Evolutionary conservation across 1,140 invertebrate species (phyloP).

Genomic region (Drosophila simulans): DNA sequence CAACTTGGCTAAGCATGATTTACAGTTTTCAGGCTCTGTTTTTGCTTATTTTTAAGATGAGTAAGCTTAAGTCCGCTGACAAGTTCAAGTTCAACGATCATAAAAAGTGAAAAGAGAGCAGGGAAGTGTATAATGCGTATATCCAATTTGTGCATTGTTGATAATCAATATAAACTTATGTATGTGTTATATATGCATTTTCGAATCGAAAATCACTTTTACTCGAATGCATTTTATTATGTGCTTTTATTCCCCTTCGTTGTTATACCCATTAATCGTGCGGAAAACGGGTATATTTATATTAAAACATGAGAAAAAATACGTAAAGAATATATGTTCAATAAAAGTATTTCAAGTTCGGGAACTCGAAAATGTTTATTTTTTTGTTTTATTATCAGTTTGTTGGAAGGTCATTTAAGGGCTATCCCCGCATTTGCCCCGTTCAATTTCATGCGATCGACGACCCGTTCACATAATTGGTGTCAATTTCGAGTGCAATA

Average conservation of each 20-base stretch:
- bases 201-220: slow-evolving; percentile 35
- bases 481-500: slow-evolving; percentile 56
- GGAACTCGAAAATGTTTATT: background rate
- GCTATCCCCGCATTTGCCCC: slow-evolving; percentile 4
- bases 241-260: slow-evolving; percentile 5
- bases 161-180: slow-evolving; percentile 13
- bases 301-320: background rate
- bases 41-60: slow-evolving; percentile 25
- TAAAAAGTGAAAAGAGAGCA: slow-evolving; percentile 6
- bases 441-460: slow-evolving; percentile 52
- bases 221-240: slow-evolving; percentile 4
- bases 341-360: no score
- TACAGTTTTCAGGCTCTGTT: slow-evolving; percentile 36
- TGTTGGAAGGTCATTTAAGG: slow-evolving; percentile 67
- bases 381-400: slow-evolving; percentile 12
- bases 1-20: slow-evolving; percentile 44
- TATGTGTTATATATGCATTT: slow-evolving; percentile 19
- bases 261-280: background rate
- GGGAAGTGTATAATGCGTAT: background rate
- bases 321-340: background rate
- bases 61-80: slow-evolving; percentile 39
- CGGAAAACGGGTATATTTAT: background rate
- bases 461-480: slow-evolving; percentile 63
- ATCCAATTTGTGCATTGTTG: slow-evolving; percentile 38
- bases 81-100: slow-evolving; percentile 43